Conservation (phyloP, 2,888 invertebrate genomes). For the Beris chalybata region DNA sequence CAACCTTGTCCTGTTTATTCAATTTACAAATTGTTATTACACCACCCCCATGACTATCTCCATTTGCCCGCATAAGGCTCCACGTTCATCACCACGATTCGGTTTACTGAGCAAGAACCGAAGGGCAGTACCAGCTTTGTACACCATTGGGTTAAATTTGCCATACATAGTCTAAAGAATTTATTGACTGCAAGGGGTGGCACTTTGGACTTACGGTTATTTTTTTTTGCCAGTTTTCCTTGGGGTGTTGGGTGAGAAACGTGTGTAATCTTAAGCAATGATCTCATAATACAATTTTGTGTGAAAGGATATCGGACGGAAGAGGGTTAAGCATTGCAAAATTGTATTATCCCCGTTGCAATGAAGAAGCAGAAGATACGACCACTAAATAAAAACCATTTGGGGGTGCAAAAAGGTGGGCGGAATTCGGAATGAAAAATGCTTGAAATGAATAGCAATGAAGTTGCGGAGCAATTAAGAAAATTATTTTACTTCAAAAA, state of each 20-base stretch:
- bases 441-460: too few species aligned
- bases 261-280: slow-evolving; percentile 39
- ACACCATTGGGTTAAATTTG: background rate
- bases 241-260: slow-evolving; percentile 21
- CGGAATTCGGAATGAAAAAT: too few species aligned
- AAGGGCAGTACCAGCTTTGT: background rate
- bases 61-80: background rate
- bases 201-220: background rate
- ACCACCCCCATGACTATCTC: background rate
- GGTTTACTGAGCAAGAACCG: background rate
- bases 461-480: too few species aligned
- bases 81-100: too few species aligned
- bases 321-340: slow-evolving; percentile 1
- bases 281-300: slow-evolving; percentile 39
- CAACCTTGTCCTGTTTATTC: slow-evolving; percentile 33
- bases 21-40: slow-evolving; percentile 38
- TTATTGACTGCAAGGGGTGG: slow-evolving; percentile 29
- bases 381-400: background rate
- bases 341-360: too few species aligned
- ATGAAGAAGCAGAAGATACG: background rate
- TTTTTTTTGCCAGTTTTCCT: slow-evolving; percentile 1
- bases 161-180: background rate
- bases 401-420: too few species aligned
- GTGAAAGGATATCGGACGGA: background rate
- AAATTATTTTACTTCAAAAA: too few species aligned